A percentile compares a stretch with the other conserved stretches of the same genome.
Evolutionary conservation across 2,888 invertebrate species (phyloP).

Genomic region (Ophioninae sp.): DNA sequence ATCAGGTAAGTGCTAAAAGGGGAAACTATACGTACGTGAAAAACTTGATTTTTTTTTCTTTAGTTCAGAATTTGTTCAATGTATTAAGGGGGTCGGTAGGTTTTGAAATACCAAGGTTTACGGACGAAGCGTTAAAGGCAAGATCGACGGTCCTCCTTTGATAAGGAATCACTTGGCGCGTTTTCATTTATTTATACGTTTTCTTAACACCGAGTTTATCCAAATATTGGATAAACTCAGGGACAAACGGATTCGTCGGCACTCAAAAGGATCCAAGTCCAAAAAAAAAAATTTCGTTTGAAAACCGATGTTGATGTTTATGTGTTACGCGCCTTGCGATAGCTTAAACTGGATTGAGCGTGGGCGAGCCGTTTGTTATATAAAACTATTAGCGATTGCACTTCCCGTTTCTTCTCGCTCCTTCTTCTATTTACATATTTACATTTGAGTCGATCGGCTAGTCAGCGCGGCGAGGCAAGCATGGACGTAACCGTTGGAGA

Average conservation of each 20-base stretch:
- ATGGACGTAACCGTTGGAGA: conserved; percentile 11
- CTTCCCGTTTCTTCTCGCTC: neutral
- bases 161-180: conserved; percentile 17
- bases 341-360: neutral
- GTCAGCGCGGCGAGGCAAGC: conserved; percentile 2
- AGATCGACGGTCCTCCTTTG: conserved; percentile 48
- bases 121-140: conserved; percentile 36
- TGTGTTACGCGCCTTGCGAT: neutral
- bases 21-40: too few relatives aligned
- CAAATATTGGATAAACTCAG: conserved; percentile 33
- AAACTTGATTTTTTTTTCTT: too few relatives aligned
- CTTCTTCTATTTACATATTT: conserved; percentile 66
- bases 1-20: too few relatives aligned
- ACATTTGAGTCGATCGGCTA: conserved; percentile 52
- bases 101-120: too few relatives aligned
- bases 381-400: conserved; percentile 30
- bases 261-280: neutral
- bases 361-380: neutral
- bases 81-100: too few relatives aligned
- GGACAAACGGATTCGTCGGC: neutral
- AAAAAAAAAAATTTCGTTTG: neutral
- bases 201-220: conserved; percentile 18
- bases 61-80: too few relatives aligned
- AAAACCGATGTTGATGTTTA: neutral
- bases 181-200: neutral